These are phyloP conservation scores for Pemphigus obesinymphae DNA, from an alignment of 1,140 invertebrate genomes.

Conservation along the genomic window DNA sequence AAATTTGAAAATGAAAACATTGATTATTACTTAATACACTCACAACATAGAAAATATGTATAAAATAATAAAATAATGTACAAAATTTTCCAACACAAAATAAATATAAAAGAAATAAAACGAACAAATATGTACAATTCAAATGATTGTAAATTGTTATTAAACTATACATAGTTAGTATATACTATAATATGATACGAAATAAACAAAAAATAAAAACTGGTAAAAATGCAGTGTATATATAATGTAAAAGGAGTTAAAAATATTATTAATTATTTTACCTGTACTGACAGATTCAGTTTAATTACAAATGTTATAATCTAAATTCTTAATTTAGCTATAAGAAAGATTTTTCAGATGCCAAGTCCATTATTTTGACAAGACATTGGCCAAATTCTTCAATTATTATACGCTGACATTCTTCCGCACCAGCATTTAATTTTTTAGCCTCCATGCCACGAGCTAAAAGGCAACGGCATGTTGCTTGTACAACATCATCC, in stretches of 20 bases:
- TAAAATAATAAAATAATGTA: background rate
- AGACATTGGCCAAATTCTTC: constrained; percentile 94
- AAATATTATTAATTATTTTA: too few relatives aligned
- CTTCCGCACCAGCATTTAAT: constrained; percentile 64
- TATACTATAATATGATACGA: too few relatives aligned
- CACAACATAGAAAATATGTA: background rate
- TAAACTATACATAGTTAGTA: background rate
- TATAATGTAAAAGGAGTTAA: too few relatives aligned
- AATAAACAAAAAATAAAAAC: too few relatives aligned
- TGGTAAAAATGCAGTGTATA: too few relatives aligned
- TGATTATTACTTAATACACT: background rate
- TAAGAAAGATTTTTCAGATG: constrained; percentile 51
- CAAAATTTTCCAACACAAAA: background rate
- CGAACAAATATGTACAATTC: constrained; percentile 9
- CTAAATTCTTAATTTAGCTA: background rate
- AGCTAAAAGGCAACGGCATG: constrained; percentile 88
- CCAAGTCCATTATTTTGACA: constrained; percentile 81
- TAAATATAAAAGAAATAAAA: constrained; percentile 1
- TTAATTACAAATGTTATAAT: background rate
- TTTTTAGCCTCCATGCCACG: constrained; percentile 72
- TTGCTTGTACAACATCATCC: constrained; percentile 89
- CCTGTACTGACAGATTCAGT: too few relatives aligned
- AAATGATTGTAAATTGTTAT: too few relatives aligned
- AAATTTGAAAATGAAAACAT: constrained; percentile 41
- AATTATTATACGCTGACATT: constrained; percentile 79